Conservation (phyloP, 2,797 vertebrate genomes). For the Cryptoprocta ferox region DNA sequence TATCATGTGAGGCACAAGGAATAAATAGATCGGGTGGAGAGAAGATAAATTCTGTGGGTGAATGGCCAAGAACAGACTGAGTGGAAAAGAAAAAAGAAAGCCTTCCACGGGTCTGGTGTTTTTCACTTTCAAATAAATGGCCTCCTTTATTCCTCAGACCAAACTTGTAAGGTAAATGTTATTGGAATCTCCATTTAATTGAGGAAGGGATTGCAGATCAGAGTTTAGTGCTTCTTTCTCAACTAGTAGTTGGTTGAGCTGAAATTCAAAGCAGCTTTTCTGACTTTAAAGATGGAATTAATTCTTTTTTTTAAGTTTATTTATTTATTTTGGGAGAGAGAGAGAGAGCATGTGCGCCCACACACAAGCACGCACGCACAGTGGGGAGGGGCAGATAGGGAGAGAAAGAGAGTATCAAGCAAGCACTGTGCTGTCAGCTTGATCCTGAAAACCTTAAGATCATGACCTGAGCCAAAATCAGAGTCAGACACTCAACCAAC, state of each 20-base stretch:
- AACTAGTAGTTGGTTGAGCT: neutral
- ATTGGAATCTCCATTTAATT: neutral
- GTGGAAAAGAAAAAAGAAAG: neutral
- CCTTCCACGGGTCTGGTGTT: neutral
- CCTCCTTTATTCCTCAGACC: neutral
- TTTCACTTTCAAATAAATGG: neutral
- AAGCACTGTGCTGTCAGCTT: no score
- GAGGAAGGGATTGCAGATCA: neutral
- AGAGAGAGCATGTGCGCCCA: no score
- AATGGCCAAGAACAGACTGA: neutral
- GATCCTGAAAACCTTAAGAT: no score
- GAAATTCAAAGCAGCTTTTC: neutral
- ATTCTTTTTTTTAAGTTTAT: neutral
- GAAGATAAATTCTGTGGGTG: neutral
- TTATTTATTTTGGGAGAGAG: no score
- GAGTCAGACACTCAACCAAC: no score
- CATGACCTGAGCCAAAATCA: no score
- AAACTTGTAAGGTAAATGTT: neutral
- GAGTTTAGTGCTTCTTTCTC: neutral
- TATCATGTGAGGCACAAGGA: neutral
- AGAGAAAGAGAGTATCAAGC: no score
- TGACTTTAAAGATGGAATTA: neutral
- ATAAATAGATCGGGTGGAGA: neutral
- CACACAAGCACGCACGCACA: fast-evolving
- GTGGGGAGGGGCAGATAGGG: no score